Evolutionary conservation across 2,888 invertebrate species (phyloP), one percentile per base, ranked within the genome.

Genomic region (Luffia ferchaultella): DNA sequence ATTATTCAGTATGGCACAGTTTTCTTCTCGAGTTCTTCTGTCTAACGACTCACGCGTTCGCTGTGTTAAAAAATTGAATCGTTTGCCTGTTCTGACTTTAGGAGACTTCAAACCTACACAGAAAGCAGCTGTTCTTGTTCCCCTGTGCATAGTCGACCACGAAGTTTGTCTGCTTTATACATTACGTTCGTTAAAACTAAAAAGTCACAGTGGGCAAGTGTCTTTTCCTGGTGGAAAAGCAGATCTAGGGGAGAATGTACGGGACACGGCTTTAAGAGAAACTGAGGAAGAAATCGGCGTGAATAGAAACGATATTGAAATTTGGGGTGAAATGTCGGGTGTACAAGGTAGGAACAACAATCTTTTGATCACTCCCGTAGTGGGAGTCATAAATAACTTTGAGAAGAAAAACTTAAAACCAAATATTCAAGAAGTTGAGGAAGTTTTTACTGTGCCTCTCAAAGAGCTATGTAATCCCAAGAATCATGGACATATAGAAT

Each of bases 251-350:
- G 76, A 77, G 58, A 87, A 80, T 56, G 77, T 86, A 3, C 77
- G 88, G 40, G 87, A 90, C 12, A 93, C 96, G 9, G 96, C 96
- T 0, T 61, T 96, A 1, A 82, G 97, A 49, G 97, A 97, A 82
- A 93, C 96, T 0, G 87, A 92, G 65, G 97, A 97, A 73, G 97
- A 97, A 73, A 85, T 96, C 2, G 93, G 93, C 0, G 80, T 97
- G 18, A 65, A 83, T 0, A 70, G 76, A 2, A 65, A 83, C 1
- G 71, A 79, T 12, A 75, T 95, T 0, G 86, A 90, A 20, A 68
- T 95, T 18, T 95, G 93, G 93, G 86, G 89, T 1, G 56, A 62
- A 55, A 74, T 78, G 75, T 56, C 67, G 1, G 55, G 57, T 46
- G 56, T 77, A 1, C 67, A 64, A 50, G 74, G 76, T 15, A 59